Evolutionary conservation across 2,113 vertebrate genomes (phyloP).

Genomic region (Epinephelus moara): DNA sequence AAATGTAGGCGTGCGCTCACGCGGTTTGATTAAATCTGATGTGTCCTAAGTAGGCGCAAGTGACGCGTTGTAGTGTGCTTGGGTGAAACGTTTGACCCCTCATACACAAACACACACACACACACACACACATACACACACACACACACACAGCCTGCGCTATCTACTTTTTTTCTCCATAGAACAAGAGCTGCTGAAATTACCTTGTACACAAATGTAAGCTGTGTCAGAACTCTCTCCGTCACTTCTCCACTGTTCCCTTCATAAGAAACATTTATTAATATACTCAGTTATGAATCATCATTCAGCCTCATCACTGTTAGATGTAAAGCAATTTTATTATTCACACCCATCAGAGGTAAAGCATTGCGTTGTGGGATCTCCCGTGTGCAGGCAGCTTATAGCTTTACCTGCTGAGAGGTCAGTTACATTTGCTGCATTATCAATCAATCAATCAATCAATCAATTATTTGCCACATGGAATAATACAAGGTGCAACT

Average conservation of each 20-base stretch:
- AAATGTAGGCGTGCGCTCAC: no score
- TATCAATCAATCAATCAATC: no score
- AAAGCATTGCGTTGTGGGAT: not conserved
- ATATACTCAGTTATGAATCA: not conserved
- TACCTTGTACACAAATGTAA: not conserved
- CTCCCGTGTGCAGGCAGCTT: not conserved
- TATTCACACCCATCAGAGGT: not conserved
- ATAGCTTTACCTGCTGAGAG: not conserved
- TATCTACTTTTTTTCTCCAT: no score
- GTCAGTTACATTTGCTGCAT: not conserved
- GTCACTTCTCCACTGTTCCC: not conserved
- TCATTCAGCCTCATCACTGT: not conserved
- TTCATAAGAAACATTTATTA: not conserved
- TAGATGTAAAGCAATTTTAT: not conserved
- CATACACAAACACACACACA: not conserved
- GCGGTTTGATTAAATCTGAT: no score
- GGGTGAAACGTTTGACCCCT: no score
- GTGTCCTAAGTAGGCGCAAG: no score
- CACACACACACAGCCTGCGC: no score
- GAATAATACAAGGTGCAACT: no score
- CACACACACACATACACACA: not conserved
- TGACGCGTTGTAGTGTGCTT: no score
- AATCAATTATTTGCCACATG: no score
- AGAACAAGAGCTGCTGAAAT: not conserved
- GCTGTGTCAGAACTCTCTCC: not conserved